Evolutionary conservation across 2,888 invertebrate genomes (phyloP), one percentile per base, ranked within the genome.

Genomic region (Melangyna quadrimaculata): DNA sequence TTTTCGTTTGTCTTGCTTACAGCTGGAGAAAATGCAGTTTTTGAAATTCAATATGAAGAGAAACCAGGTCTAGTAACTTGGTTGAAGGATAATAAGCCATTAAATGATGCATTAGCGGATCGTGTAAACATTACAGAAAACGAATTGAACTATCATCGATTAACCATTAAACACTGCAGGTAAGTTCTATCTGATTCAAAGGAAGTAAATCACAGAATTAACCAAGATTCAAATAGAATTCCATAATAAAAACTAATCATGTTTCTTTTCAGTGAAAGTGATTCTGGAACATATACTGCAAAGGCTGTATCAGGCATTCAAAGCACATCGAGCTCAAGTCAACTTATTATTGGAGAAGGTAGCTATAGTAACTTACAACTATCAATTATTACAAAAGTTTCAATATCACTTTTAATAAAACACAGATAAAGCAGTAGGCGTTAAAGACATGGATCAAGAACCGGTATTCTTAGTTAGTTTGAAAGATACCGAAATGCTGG

Each of bases 221-320:
- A 48, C 35, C 14, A 6, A 17, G 8, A 17, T 10, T 45, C 17
- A 43, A 19, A 3, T 45, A 10, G 8, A 45, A 19, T 17, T 17
- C 8, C 8, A 40, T 0, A 17, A 43, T 1, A 24, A 51, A n/a
- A n/a, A 14, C 1, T 14, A 24, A 51, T 51, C 3, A 14, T 51
- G 12, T 1, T 0, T 51, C 7, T 27, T 32, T 27, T 4, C 48
- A 93, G 94, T 83, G 94, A 95, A 88, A 94, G 94, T 32, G 98
- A 98, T 92, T 94, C 95, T n/a, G 98, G 98, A 63, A 94, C 97
- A 53, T 99, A 99, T 91, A 97, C 97, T 0, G 97, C 97, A 57
- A 95, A 97, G 87, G 98, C 98, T 22, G 95, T 95, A 78, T 97
- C 97, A 90, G 93, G 94, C 29, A 94, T 95, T 78, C 97, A 98